A percentile compares a stretch with the other conserved stretches of the same genome.
phyloP scores from a whole-genome alignment of 2,113 vertebrate genomes.

The Oreotrochilus melanogaster region DNA sequence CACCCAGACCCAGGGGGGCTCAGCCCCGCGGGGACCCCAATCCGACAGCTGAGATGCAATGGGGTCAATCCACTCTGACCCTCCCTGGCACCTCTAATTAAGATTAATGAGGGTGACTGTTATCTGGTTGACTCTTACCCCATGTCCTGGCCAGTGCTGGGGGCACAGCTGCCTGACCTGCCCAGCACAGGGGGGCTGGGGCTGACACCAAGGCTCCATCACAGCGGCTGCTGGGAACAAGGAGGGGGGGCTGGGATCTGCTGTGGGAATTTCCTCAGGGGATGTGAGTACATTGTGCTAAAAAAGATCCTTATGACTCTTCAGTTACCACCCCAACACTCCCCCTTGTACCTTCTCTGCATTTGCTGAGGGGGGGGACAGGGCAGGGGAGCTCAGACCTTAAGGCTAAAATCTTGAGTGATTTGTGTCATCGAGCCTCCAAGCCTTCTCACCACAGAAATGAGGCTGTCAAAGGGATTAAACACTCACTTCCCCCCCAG shows the following conservation, averaged over 20 bases:
- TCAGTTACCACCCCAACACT: background rate
- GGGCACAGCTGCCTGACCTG: background rate
- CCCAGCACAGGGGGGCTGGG: fast-evolving
- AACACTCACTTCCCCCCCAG: background rate
- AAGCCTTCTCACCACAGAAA: background rate
- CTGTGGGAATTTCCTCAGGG: background rate
- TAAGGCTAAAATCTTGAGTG: background rate
- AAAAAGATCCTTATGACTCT: background rate
- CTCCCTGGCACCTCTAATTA: background rate
- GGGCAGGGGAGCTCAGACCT: background rate
- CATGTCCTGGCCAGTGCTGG: background rate
- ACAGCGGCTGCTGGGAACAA: background rate
- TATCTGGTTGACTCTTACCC: background rate
- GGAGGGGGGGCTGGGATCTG: background rate
- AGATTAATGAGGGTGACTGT: background rate
- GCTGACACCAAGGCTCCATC: slow-evolving; percentile 9
- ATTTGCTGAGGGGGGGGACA: fast-evolving
- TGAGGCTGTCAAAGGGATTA: background rate
- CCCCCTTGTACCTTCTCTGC: background rate
- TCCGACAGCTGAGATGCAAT: background rate
- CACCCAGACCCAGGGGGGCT: background rate
- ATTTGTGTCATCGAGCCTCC: background rate
- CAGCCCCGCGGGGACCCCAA: fast-evolving
- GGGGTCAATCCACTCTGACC: background rate
- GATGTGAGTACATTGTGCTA: background rate